Conservation (phyloP, 2,113 vertebrate genomes). For the Clarias magur region DNA sequence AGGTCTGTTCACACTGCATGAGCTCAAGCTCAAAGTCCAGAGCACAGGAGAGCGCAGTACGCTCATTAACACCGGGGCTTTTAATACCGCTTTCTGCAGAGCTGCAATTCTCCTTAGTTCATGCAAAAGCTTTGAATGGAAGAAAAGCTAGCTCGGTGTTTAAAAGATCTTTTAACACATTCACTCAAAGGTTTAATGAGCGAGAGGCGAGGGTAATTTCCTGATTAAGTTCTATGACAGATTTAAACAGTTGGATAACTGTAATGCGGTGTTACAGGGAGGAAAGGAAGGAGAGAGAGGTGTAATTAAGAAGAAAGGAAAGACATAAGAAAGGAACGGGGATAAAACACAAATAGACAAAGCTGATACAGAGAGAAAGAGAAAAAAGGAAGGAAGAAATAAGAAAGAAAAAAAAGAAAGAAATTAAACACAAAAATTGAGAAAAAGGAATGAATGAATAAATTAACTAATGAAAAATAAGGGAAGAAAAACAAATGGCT, state of each 20-base stretch:
- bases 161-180: conserved; percentile 33
- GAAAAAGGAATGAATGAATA: too few relatives aligned
- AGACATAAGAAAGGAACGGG: not conserved
- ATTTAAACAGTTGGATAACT: not conserved
- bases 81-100: conserved; percentile 30
- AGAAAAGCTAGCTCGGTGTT: conserved; percentile 29
- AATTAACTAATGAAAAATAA: too few relatives aligned
- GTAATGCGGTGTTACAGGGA: not conserved
- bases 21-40: conserved; percentile 46
- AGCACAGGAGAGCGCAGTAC: conserved; percentile 21
- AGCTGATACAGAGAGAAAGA: not conserved
- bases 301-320: not conserved
- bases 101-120: conserved; percentile 30
- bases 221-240: conserved; percentile 43
- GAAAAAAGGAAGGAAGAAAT: not conserved
- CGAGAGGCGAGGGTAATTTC: conserved; percentile 39
- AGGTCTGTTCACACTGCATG: conserved; percentile 36
- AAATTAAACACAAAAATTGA: not conserved
- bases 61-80: conserved; percentile 34
- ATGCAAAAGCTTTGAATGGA: conserved; percentile 11
- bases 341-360: not conserved
- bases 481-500: too few relatives aligned
- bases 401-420: too few relatives aligned
- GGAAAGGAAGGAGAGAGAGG: not conserved
- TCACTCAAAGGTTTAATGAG: conserved; percentile 35